phyloP scores from a whole-genome alignment of 2,888 invertebrate species.

The Xestia sexstrigata region DNA sequence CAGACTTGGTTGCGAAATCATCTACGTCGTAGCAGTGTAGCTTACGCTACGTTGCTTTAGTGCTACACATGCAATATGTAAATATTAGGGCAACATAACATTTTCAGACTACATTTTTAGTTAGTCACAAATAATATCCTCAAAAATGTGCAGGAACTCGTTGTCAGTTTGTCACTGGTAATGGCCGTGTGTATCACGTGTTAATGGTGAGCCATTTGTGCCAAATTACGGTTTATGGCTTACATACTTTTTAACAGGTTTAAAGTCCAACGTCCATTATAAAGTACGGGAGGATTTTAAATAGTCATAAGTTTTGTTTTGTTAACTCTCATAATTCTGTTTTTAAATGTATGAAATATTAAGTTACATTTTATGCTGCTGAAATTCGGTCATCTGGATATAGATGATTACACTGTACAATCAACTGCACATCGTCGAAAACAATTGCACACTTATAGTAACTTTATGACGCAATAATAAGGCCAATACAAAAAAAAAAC shows the following conservation, averaged over 20 bases:
- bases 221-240: slow-evolving; percentile 54
- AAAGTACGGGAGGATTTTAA: neutral
- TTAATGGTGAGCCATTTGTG: slow-evolving; percentile 65
- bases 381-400: neutral
- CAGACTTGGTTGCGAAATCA: neutral
- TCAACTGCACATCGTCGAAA: neutral
- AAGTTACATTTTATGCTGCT: neutral
- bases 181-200: slow-evolving; percentile 43
- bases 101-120: neutral
- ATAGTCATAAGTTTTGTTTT: neutral
- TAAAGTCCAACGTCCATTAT: slow-evolving; percentile 35
- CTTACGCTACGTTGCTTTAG: neutral
- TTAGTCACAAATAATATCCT: slow-evolving; percentile 1
- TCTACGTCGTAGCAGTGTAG: slow-evolving; percentile 4
- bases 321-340: neutral
- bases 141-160: slow-evolving; percentile 1
- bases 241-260: slow-evolving; percentile 33
- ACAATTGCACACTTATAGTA: neutral
- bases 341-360: neutral
- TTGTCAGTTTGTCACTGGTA: slow-evolving; percentile 17
- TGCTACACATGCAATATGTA: neutral
- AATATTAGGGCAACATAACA: neutral
- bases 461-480: neutral
- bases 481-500: too few relatives aligned
- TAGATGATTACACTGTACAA: too few relatives aligned